Percentiles rank a stretch among this genome's conserved stretches.
phyloP scores from a whole-genome alignment of 2,888 invertebrate species.

The Clusia tigrina region DNA sequence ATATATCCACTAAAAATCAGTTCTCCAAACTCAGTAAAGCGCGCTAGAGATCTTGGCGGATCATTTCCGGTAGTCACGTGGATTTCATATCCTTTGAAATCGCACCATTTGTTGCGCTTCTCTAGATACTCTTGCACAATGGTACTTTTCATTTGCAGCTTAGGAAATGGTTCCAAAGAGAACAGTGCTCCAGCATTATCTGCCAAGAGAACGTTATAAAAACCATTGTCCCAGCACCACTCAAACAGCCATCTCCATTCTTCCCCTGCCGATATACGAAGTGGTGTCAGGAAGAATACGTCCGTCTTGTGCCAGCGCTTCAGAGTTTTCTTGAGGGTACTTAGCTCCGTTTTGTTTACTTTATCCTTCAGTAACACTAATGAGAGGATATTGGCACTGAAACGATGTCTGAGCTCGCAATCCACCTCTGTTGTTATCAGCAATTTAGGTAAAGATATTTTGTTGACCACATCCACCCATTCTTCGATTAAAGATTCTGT shows the following conservation, averaged over 20 bases:
- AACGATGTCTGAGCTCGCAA: not conserved
- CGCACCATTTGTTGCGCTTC: not conserved
- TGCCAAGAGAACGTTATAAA: constrained; percentile 33
- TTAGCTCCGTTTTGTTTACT: not conserved
- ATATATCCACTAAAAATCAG: constrained; percentile 25
- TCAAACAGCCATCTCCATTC: constrained; percentile 29
- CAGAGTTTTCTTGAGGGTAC: not conserved
- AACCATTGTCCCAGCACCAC: constrained; percentile 37
- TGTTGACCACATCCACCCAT: no score
- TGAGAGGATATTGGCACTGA: no score
- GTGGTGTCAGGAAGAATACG: not conserved
- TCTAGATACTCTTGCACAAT: not conserved
- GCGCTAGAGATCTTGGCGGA: constrained; percentile 25
- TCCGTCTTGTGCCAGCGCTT: not conserved
- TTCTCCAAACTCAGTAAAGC: not conserved
- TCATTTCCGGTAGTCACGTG: constrained; percentile 22
- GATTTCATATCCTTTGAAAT: constrained; percentile 24
- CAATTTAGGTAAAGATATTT: not conserved
- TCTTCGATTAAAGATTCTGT: no score
- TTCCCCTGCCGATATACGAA: not conserved
- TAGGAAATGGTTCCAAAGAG: constrained; percentile 20
- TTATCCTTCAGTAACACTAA: no score
- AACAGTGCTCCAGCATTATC: not conserved
- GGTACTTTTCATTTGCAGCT: not conserved
- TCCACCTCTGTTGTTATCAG: not conserved